Base-by-base conservation (phyloP, 2,113 vertebrate species). In the Terrapene triunguis region DNA sequence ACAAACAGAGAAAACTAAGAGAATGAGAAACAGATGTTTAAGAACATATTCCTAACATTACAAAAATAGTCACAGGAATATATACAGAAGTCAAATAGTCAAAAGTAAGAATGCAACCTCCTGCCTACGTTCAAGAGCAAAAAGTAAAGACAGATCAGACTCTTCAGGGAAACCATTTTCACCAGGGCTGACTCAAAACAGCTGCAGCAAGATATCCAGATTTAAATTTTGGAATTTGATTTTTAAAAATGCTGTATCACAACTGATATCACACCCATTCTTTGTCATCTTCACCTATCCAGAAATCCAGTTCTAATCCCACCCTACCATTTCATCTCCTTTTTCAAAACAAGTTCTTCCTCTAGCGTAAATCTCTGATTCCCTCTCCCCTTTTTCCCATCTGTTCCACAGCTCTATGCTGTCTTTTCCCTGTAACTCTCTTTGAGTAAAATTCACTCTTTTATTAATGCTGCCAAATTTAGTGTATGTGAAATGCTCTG, bases 91-190 rank as follows among this genome's bases (percentile, higher is more conserved):
- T 62, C 29, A 62, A 42, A 79, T 42, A n/a, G 8, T 87, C 85
- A 94, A 87, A 22, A 88, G 10, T 50, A 90, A 85, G 82, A 93
- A 95, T 54, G 85, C 12, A 42, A 55, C 55, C 38, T 86, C 85
- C 51, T 42, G 42, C 65, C 65, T 14, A 93, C 0, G 1, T 55
- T 48, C 79, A 79, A n/a, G 88, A 91, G 3, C 3, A 44, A 95
- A 94, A 89, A 19, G 27, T 44, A 55, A 95, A 95, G 82, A 88
- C 10, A 89, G 92, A 87, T 74, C 91, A 96, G 76, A 6, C 88
- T 69, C 35, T 72, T 72, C n/a, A 38, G 65, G 65, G 65, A 72
- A 72, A 38, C 17, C n/a, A 8, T 84, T 86, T 89, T 53, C 82
- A 93, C 82, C 25, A 84, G 72, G 53, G 89, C 2, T 3, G 0